Evolutionary conservation across 2,888 invertebrate species (phyloP).

Genomic region (Temnothorax rugatulus): DNA sequence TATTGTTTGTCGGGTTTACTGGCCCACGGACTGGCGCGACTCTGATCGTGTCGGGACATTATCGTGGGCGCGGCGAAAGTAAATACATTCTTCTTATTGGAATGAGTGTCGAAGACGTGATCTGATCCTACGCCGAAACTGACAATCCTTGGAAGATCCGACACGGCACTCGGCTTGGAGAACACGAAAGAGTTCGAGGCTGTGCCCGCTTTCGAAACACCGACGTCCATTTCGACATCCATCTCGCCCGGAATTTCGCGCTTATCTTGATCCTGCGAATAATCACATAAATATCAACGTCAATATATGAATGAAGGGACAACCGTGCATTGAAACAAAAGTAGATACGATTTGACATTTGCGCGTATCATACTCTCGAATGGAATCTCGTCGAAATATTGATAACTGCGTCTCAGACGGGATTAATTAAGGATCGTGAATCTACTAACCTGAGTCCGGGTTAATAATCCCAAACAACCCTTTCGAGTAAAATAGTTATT

Average conservation of each 20-base stretch:
- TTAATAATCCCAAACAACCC: neutral
- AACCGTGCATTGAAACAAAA: neutral
- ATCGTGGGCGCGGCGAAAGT: no score
- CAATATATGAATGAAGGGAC: neutral
- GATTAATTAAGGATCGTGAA: neutral
- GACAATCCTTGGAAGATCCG: constrained; percentile 65
- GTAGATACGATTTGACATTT: neutral
- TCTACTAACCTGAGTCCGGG: no score
- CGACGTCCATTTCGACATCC: constrained; percentile 56
- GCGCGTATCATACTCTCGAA: neutral
- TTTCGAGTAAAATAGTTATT: neutral
- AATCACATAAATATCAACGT: neutral
- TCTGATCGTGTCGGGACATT: no score
- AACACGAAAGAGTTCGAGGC: constrained; percentile 71
- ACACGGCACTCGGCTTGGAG: constrained; percentile 73
- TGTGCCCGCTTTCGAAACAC: constrained; percentile 46
- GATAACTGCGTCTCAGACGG: neutral
- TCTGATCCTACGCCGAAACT: constrained; percentile 62
- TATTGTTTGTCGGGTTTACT: no score
- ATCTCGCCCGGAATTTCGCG: neutral
- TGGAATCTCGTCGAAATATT: neutral
- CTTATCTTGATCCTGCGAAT: neutral
- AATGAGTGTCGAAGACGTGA: no score
- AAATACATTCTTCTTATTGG: no score
- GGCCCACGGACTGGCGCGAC: no score